These are phyloP conservation scores for Callipepla californica DNA, from an alignment of 2,113 vertebrate species.

Conservation along the genomic window DNA sequence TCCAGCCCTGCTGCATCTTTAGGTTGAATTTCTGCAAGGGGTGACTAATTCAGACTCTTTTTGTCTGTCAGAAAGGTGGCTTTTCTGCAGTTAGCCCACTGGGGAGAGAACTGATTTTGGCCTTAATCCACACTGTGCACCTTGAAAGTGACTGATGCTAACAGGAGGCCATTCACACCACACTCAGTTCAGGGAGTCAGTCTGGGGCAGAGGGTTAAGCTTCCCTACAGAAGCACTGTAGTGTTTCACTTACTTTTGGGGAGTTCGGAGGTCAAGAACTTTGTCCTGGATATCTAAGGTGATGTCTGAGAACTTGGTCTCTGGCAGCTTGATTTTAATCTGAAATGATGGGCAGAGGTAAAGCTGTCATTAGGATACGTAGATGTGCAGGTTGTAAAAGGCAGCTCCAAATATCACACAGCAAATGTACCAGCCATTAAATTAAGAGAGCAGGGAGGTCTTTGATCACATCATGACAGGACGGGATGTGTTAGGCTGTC, in stretches of 20 bases:
- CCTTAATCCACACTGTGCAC: neutral
- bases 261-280: conserved; percentile 89
- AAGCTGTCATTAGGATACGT: neutral
- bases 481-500: neutral
- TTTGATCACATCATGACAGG: neutral
- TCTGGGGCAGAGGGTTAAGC: neutral
- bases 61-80: neutral
- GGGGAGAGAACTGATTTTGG: neutral
- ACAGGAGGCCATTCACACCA: neutral
- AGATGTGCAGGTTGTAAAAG: neutral
- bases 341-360: conserved; percentile 72
- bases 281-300: conserved; percentile 88
- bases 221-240: neutral
- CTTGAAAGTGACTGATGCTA: neutral
- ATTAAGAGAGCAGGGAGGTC: neutral
- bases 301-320: conserved; percentile 86
- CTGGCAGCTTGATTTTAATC: conserved; percentile 92
- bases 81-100: neutral
- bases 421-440: neutral
- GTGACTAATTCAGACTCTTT: neutral
- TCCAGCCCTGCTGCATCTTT: neutral
- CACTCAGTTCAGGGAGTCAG: neutral
- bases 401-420: neutral
- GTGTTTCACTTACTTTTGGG: conserved; percentile 86
- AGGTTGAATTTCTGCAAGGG: neutral